Percentiles rank a stretch among this genome's conserved stretches.
Evolutionary conservation across 2,113 vertebrate genomes (phyloP).

Genomic region (Actenoides lindsayi): DNA sequence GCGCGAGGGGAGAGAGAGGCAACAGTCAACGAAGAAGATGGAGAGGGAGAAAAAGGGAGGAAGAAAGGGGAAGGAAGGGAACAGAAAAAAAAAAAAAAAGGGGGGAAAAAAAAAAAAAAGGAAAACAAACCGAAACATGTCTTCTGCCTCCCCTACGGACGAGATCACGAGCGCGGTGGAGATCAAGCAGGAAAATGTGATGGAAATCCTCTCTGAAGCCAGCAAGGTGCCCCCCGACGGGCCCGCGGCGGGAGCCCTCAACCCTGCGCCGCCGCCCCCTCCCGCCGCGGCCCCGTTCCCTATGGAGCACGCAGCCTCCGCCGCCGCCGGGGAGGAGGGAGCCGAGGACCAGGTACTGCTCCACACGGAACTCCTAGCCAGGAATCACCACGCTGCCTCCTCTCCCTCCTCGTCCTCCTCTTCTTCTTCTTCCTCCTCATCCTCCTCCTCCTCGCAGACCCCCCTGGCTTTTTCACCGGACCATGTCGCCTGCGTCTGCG

Average conservation of each 20-base stretch:
- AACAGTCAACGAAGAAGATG: too few relatives aligned
- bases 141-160: constrained; percentile 94
- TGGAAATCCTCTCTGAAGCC: constrained; percentile 80
- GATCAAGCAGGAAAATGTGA: constrained; percentile 96
- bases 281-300: constrained; percentile 80
- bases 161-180: constrained; percentile 88
- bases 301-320: constrained; percentile 83
- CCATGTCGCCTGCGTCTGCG: constrained; percentile 98
- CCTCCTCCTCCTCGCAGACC: constrained; percentile 80
- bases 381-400: constrained; percentile 73
- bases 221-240: constrained; percentile 25
- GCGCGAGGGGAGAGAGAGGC: too few relatives aligned
- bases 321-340: constrained; percentile 83
- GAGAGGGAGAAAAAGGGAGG: too few relatives aligned
- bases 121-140: constrained; percentile 86
- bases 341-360: constrained; percentile 81
- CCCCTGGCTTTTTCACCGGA: constrained; percentile 95
- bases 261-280: constrained; percentile 67
- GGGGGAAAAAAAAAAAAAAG: constrained; percentile 38
- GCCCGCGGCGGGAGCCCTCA: constrained; percentile 55
- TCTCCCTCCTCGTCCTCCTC: constrained; percentile 67
- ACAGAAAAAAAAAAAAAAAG: constrained; percentile 6
- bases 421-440: constrained; percentile 65
- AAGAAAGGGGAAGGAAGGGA: constrained; percentile 11
- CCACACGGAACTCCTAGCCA: constrained; percentile 87